A percentile compares a stretch with the other conserved stretches of the same genome.
phyloP scores from a whole-genome alignment of 1,140 invertebrate species.

The Diabrotica undecimpunctata region DNA sequence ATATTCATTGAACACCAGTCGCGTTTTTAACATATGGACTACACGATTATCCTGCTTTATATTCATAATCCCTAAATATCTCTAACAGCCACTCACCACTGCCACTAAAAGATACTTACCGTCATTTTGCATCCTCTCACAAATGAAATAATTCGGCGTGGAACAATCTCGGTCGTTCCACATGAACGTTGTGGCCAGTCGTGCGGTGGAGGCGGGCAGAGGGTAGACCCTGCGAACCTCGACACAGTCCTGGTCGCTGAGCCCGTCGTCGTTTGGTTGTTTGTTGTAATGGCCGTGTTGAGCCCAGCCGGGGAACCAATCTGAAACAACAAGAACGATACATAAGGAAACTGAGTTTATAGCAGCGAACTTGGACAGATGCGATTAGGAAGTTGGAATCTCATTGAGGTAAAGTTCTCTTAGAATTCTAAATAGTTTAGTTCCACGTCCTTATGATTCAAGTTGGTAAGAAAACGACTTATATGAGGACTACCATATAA shows the following conservation, averaged over 20 bases:
- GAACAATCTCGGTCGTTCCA: slow-evolving; percentile 76
- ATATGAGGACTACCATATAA: too few relatives aligned
- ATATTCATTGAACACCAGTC: too few relatives aligned
- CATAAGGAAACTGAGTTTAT: background rate
- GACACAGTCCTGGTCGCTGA: slow-evolving; percentile 74
- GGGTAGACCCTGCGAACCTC: slow-evolving; percentile 65
- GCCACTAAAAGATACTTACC: too few relatives aligned
- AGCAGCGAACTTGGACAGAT: slow-evolving; percentile 18
- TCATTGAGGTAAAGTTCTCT: too few relatives aligned
- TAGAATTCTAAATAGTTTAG: too few relatives aligned
- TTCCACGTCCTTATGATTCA: too few relatives aligned
- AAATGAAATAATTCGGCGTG: slow-evolving; percentile 67
- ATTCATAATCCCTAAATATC: too few relatives aligned
- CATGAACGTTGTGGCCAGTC: slow-evolving; percentile 55
- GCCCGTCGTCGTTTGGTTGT: slow-evolving; percentile 77
- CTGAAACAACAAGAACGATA: slow-evolving; percentile 51
- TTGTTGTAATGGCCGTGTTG: slow-evolving; percentile 58
- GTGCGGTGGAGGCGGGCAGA: slow-evolving; percentile 48
- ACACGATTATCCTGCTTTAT: too few relatives aligned
- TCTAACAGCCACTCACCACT: too few relatives aligned
- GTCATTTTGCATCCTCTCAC: slow-evolving; percentile 57
- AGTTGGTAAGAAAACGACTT: too few relatives aligned
- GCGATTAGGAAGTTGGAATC: too few relatives aligned
- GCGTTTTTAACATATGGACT: too few relatives aligned
- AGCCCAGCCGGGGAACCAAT: slow-evolving; percentile 77